phyloP scores from a whole-genome alignment of 2,888 invertebrate species.

The Agonopterix arenella region DNA sequence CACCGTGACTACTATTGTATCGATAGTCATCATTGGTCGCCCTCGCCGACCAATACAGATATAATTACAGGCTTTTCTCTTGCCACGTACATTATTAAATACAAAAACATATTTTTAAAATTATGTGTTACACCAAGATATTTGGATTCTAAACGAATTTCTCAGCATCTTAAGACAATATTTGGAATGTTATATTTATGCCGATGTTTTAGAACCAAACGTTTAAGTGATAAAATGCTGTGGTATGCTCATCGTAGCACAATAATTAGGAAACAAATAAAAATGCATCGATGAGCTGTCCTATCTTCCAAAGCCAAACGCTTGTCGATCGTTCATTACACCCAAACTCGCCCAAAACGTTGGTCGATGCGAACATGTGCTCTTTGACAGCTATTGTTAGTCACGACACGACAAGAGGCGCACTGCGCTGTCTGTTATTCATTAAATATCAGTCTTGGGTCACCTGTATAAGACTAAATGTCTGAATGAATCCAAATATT shows the following conservation, averaged over 20 bases:
- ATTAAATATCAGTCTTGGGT: slow-evolving; percentile 8
- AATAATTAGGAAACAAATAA: background rate
- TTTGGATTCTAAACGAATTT: slow-evolving; percentile 15
- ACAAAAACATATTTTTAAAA: too few species aligned
- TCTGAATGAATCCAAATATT: background rate
- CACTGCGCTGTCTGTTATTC: too few species aligned
- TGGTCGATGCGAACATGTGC: slow-evolving; percentile 11
- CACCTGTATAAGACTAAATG: slow-evolving; percentile 10
- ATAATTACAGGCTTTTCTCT: too few species aligned
- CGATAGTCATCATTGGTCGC: slow-evolving; percentile 18
- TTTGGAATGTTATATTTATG: slow-evolving; percentile 17
- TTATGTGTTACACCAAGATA: slow-evolving; percentile 9
- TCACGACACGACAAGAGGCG: too few species aligned
- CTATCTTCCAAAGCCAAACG: background rate
- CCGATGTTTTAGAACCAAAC: slow-evolving; percentile 17
- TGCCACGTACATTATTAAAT: too few species aligned
- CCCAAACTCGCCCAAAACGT: slow-evolving; percentile 10
- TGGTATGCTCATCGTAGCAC: slow-evolving; percentile 3
- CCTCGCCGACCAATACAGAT: slow-evolving; percentile 15
- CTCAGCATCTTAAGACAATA: slow-evolving; percentile 14
- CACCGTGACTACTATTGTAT: slow-evolving; percentile 19
- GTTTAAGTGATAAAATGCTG: slow-evolving; percentile 11
- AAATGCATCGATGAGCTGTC: background rate
- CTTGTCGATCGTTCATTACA: slow-evolving; percentile 10
- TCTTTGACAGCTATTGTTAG: slow-evolving; percentile 13